Evolutionary conservation across 2,113 vertebrate genomes (phyloP), one percentile per base, ranked within the genome.

Genomic region (Hemiprocne comata): DNA sequence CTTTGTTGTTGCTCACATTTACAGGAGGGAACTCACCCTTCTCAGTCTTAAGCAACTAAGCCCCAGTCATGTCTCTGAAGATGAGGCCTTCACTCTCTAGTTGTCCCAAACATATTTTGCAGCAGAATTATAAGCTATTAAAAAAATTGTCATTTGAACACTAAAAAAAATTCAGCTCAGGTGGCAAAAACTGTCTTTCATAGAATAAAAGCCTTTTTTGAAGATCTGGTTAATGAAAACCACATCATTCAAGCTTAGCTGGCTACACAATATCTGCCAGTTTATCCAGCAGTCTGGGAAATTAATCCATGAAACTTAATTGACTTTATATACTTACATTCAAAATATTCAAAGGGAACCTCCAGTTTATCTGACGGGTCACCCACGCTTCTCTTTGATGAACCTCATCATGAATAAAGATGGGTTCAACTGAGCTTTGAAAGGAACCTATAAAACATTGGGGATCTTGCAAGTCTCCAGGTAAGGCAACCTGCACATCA

Each of bases 241-340:
- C 11, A 26, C 42, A 73, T 94, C 89, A 62, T 40, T 91, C 87
- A 66, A 87, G 86, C 74, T 95, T 89, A 96, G 78, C 50, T 82
- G 67, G 58, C 66, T 51, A 84, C 40, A 85, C 51, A 79, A 17
- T 57, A 71, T 80, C 90, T 85, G 80, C 71, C 71, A 53, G 40
- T 65, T 81, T 46, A 50, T 77, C 74, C 26, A 1, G 42, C 57
- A 57, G 79, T 70, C 85, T 76, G 78, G 44, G 87, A 90, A 94
- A 91, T 80, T 93, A 93, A 95, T 94, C 87, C 95, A 46, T 33
- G 62, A 70, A 79, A 85, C 24, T 54, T 94, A 96, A 93, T 90
- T 91, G 87, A 74, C 71, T 95, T 96, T 70, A 48, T 58, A 33
- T 66, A 85, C 89, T 91, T 93, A 62, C 55, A 48, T 50, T 83